phyloP scores from a whole-genome alignment of 2,888 invertebrate genomes.

The Aphrophora alni region DNA sequence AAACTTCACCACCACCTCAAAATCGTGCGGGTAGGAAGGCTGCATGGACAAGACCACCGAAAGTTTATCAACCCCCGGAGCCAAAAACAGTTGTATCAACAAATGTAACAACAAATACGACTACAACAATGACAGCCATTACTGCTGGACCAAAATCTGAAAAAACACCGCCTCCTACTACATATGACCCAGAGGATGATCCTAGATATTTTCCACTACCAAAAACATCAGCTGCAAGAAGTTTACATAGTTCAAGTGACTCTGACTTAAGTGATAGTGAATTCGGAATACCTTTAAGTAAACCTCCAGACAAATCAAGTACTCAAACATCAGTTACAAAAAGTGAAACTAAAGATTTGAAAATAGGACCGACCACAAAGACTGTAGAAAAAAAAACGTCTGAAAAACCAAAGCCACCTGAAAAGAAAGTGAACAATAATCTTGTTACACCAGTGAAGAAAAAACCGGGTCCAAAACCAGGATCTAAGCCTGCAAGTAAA shows the following conservation, averaged over 20 bases:
- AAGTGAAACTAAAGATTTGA: conserved; percentile 2
- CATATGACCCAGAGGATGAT: conserved; percentile 66
- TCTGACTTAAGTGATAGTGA: conserved; percentile 66
- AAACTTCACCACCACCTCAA: conserved; percentile 81
- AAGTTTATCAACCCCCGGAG: conserved; percentile 16
- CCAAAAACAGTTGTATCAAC: conserved; percentile 29
- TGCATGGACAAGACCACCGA: conserved; percentile 64
- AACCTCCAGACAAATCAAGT: neutral
- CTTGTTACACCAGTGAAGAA: neutral
- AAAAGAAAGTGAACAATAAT: neutral
- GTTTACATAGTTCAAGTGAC: conserved; percentile 71
- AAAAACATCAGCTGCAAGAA: conserved; percentile 65
- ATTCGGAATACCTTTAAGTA: conserved; percentile 54
- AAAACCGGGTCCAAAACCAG: neutral
- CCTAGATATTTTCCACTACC: conserved; percentile 75
- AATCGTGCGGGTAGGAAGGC: conserved; percentile 71
- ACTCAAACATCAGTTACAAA: neutral
- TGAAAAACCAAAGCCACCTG: neutral
- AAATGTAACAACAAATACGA: conserved; percentile 56
- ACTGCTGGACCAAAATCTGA: conserved; percentile 56
- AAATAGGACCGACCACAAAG: neutral
- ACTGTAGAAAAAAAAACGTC: neutral
- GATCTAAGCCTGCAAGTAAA: neutral
- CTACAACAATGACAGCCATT: conserved; percentile 58
- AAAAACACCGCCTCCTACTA: conserved; percentile 53